Conservation (phyloP, 2,113 vertebrate species). For the Saccopteryx leptura region DNA sequence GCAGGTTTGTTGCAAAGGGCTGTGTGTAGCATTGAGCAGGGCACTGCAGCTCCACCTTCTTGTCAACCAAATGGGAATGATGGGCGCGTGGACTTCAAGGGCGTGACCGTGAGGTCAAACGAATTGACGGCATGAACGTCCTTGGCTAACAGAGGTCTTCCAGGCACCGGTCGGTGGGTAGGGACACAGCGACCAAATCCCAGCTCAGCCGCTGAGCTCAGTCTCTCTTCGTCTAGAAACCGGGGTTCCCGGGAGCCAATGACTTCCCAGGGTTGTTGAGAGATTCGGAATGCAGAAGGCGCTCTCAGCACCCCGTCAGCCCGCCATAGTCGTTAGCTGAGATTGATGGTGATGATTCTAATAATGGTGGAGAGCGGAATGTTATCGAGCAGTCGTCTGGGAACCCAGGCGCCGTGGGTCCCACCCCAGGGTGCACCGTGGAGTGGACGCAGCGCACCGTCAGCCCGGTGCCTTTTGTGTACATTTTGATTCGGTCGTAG, state of each 20-base stretch:
- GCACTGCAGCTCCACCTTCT: not conserved
- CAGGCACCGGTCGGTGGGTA: not conserved
- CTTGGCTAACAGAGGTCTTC: not conserved
- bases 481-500: not conserved
- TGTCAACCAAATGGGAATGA: not conserved
- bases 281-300: not conserved
- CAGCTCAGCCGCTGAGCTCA: not conserved
- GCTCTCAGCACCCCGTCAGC: not conserved
- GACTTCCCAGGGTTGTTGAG: not conserved
- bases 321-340: not conserved
- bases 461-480: not conserved
- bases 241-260: not conserved
- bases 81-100: not conserved
- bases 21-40: not conserved
- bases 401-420: not conserved
- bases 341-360: not conserved
- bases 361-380: not conserved
- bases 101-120: not conserved
- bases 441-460: not conserved
- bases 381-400: not conserved
- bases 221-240: not conserved
- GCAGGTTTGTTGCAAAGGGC: not conserved
- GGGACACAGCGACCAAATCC: not conserved
- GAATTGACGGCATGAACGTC: accelerated
- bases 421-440: not conserved